Base-by-base conservation (phyloP, 23 tunicate genomes). In the Ciona savignyi region DNA sequence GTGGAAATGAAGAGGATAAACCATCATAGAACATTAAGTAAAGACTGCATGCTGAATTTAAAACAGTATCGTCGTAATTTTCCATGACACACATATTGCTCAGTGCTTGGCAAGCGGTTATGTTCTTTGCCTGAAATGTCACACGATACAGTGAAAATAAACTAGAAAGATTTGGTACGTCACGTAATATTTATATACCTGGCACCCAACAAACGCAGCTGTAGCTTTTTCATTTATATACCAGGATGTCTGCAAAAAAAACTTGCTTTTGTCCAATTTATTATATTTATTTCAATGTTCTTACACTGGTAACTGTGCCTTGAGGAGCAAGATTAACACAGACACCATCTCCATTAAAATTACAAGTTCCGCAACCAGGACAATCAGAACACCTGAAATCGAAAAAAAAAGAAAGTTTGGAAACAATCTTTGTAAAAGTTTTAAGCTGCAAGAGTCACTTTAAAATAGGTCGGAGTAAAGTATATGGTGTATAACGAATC, bases 31-130 rank as follows among this genome's bases (percentile, higher is more conserved):
- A 25, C 30, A 1, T 61, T 11, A 23, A 30, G 31, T 78, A 85
- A 15, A 60, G 70, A 24, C 21, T 3, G 30, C 80, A 79, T n/a
- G 91, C 28, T n/a, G 56, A 42, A 15, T 42, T 42, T 9, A 33
- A 1, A 23, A 79, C 60, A 29, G 30, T 0, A 21, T 11, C 23
- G 20, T 32, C 33, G 42, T 81, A 81, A 2, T 28, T 32, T 71
- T 73, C 74, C 87, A 86, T 65, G 26, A 87, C 95, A 77, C 95
- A 87, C 79, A 87, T 60, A 34, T 87, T 87, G 26, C 83, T 70
- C 20, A 87, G 74, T 11, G 31, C 70, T 51, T 72, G 81, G 34
- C 95, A 87, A 15, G 95, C 95, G 6, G 95, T 87, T 6, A 76
- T 81, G 76, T 74, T 87, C 61, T 49, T 72, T 42, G 27, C 32